A percentile compares a stretch with the other conserved stretches of the same genome.
Conservation (phyloP, 2,888 invertebrate genomes). For the Pammene aurita region DNA sequence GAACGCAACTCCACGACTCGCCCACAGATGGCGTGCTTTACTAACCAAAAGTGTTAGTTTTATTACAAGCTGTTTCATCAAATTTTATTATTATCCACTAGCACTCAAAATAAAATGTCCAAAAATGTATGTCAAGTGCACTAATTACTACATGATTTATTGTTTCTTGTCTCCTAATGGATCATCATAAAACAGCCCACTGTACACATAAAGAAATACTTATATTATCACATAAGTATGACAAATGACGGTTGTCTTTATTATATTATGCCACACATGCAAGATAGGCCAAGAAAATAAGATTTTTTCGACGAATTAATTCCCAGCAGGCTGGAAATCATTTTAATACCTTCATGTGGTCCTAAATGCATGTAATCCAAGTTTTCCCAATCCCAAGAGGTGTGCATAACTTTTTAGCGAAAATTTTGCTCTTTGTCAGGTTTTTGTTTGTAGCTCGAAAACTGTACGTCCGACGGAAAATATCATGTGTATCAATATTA, state of each 20-base stretch:
- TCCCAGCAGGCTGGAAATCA: too few relatives aligned
- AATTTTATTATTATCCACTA: slow-evolving; percentile 11
- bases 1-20: not conserved
- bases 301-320: too few relatives aligned
- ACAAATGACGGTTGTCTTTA: not conserved
- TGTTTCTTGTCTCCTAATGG: slow-evolving; percentile 9
- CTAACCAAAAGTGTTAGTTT: slow-evolving; percentile 7
- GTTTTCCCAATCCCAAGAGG: too few relatives aligned
- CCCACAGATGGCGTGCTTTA: slow-evolving; percentile 10
- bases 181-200: slow-evolving; percentile 13
- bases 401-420: too few relatives aligned
- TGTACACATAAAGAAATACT: not conserved
- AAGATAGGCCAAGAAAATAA: too few relatives aligned
- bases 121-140: slow-evolving; percentile 9
- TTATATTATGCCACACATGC: not conserved
- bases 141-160: slow-evolving; percentile 5
- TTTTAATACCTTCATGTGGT: too few relatives aligned
- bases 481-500: too few relatives aligned
- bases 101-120: slow-evolving; percentile 14
- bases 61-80: slow-evolving; percentile 1
- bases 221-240: not conserved
- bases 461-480: too few relatives aligned
- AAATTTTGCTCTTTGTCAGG: too few relatives aligned
- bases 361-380: too few relatives aligned
- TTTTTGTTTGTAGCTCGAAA: too few relatives aligned